Base-by-base conservation (phyloP, 1,140 invertebrate species). In the Saccostrea glomerata region DNA sequence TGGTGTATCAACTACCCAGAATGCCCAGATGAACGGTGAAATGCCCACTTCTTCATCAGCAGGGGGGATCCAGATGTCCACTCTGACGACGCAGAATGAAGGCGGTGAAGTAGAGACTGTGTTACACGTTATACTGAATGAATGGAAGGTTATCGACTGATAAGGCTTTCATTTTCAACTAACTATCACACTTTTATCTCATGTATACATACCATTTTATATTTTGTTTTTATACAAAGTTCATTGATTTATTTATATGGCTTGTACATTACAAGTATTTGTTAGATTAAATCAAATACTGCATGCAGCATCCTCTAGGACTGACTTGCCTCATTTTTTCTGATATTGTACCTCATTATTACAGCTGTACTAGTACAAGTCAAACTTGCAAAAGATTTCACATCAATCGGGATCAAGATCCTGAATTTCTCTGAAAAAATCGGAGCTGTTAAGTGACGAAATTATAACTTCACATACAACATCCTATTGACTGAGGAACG, bases 71-170 rank as follows among this genome's bases (percentile, higher is more conserved):
- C 58, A 63, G 58, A 63, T 63, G n/a, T 63, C 58, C 58, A 6
- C 58, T 20, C 15, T 20, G 58, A 63, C 58, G 5, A 63, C 58
- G 2, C 13, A 20, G 58, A 63, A 63, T 63, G 58, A 77, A 25
- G 70, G 36, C 0, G 70, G n/a, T 63, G 58, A 77, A 25, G 70
- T 36, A 2, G 70, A 36, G 13, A 12, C 25, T 30, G 25, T 30
- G 25, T 7, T 77, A 30, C 70, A 77, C 30, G 70, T 77, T 25
- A 77, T 77, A 30, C 25, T 77, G 30, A 77, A 77, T 36, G 70
- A 77, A 36, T 77, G 70, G 70, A 25, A 13, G 11, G 25, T 77
- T 1, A 15, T 15, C 30, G 25, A 77, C 25, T 30, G 58, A 63
- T 36, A 36, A 0, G 2, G 30, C 30, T 36, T 36, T 36, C 30